A percentile compares a stretch with the other conserved stretches of the same genome.
These are phyloP conservation scores for Microctenopoma steveboyesi DNA, from an alignment of 2,797 vertebrate species.

Conservation along the genomic window DNA sequence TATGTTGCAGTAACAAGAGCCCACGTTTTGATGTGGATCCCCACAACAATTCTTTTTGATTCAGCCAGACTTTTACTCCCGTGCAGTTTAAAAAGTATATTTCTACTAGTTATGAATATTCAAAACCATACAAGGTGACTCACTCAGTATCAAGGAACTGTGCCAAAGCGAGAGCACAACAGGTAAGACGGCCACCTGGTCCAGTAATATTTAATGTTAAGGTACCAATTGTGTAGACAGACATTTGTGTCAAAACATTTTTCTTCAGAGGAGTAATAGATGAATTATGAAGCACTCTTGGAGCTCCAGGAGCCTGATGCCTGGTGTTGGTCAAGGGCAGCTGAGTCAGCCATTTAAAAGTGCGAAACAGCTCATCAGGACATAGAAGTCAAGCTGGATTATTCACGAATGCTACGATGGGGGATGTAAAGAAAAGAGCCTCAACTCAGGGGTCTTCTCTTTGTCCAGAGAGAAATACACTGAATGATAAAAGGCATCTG, in stretches of 20 bases:
- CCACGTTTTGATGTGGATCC: not conserved
- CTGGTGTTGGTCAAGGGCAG: constrained; percentile 44
- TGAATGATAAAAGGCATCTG: constrained; percentile 4
- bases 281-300: not conserved
- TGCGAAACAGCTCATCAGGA: constrained; percentile 48
- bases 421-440: constrained; percentile 34
- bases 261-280: constrained; percentile 1
- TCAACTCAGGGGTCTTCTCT: constrained; percentile 37
- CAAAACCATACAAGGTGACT: constrained; percentile 32
- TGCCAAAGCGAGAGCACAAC: constrained; percentile 15
- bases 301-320: constrained; percentile 25
- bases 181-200: constrained; percentile 42
- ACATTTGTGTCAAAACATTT: constrained; percentile 33
- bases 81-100: constrained; percentile 3
- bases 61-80: constrained; percentile 1
- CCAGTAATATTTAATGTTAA: constrained; percentile 22
- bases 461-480: constrained; percentile 16
- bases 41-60: not conserved
- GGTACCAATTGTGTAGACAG: constrained; percentile 4
- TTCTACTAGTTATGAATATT: constrained; percentile 31
- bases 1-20: not conserved
- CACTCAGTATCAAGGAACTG: constrained; percentile 31
- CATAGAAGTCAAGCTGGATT: constrained; percentile 51
- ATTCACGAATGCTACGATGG: constrained; percentile 52
- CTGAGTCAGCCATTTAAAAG: constrained; percentile 55